Base-by-base conservation (phyloP, 1,140 invertebrate species). In the Temnothorax curvispinosus region DNA sequence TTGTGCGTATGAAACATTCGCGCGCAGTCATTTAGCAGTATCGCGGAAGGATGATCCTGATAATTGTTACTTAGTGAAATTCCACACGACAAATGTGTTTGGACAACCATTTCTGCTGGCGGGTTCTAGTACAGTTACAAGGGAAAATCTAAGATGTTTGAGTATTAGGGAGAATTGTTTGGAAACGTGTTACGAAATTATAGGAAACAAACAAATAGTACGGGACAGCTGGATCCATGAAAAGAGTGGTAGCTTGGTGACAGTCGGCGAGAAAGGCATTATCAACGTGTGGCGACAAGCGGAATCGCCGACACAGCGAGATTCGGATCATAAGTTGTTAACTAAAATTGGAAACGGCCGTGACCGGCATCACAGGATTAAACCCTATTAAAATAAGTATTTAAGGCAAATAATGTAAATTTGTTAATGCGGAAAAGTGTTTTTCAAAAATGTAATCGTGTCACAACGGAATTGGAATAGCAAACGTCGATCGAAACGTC, bases 171-270 rank as follows among this genome's bases (percentile, higher is more conserved):
- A 95, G 15, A 96, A 96, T 65, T 93, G 96, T 67, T 92, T 97
- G 13, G 89, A 95, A 87, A 96, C 96, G 0, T 89, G 92, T 75
- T 95, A 96, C 5, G 95, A 96, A 90, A 96, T 97, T 87, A 76
- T 89, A 8, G 95, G 94, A 15, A 98, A 97, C 93, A 96, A 96
- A 81, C 97, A 98, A 94, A 95, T 97, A 50, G 96, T 97, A 5
- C 95, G 97, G 13, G 96, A 96, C 65, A 97, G 97, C 92, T 96
- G 96, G 92, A 96, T 96, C 75, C 95, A 97, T 93, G 87, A 95
- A 77, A 96, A 97, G 96, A 95, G 92, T 85, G 95, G 96, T 85
- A 90, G 94, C 69, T 93, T 98, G 35, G 86, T 97, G 74, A 97
- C 97, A 7, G 96, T 96, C 32, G 97, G 97, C 1, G 97, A 98